phyloP scores from a whole-genome alignment of 2,797 vertebrate species.

The Pterois miles region DNA sequence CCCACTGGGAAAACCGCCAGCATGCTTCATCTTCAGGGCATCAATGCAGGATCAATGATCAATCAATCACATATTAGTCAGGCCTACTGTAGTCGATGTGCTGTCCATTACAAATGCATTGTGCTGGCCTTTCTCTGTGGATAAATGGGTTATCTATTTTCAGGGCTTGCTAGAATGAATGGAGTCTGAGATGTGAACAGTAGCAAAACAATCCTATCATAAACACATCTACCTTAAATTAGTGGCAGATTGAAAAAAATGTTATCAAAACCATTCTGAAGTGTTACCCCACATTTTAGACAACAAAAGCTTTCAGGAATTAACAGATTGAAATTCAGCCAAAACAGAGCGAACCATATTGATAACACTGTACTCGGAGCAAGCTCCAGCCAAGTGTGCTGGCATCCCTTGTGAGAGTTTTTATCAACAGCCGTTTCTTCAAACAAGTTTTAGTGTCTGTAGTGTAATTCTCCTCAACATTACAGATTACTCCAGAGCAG shows the following conservation, averaged over 20 bases:
- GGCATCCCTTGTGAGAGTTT: conserved; percentile 28
- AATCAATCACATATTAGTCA: conserved; percentile 65
- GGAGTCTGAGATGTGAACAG: not conserved
- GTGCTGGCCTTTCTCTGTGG: conserved; percentile 10
- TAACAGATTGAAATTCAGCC: conserved; percentile 32
- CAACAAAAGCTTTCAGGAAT: conserved; percentile 22
- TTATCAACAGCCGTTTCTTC: conserved; percentile 53
- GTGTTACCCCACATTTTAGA: conserved; percentile 2
- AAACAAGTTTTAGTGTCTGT: conserved; percentile 42
- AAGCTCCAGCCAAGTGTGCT: conserved; percentile 30
- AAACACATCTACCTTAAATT: conserved; percentile 25
- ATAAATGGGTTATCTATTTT: conserved; percentile 42
- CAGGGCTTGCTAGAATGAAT: not conserved
- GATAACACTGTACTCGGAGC: conserved; percentile 19
- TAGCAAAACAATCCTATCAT: conserved; percentile 17
- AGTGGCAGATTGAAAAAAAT: not conserved
- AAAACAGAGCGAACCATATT: conserved; percentile 23
- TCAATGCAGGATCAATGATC: conserved; percentile 68
- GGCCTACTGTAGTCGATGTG: conserved; percentile 25
- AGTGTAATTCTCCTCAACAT: conserved; percentile 28
- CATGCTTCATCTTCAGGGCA: conserved; percentile 52
- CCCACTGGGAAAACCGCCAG: conserved; percentile 46
- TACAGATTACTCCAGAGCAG: conserved; percentile 29
- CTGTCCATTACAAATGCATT: conserved; percentile 39
- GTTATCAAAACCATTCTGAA: not conserved